A percentile compares a stretch with the other conserved stretches of the same genome.
Conservation (phyloP, 1,140 invertebrate genomes). For the Cydia splendana region DNA sequence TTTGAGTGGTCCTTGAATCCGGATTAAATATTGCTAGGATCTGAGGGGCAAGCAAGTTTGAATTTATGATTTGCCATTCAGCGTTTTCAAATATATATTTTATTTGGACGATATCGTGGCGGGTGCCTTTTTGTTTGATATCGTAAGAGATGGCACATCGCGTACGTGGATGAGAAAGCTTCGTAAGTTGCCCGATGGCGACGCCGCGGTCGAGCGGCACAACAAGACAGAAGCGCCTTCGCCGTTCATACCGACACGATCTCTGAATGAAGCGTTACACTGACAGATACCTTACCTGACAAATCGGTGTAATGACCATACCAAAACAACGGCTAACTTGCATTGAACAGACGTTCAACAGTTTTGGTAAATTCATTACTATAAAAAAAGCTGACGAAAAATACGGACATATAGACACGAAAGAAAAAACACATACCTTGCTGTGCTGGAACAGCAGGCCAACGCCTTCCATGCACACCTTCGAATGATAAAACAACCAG, state of each 20-base stretch:
- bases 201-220: constrained; percentile 2
- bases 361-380: constrained; percentile 61
- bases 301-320: constrained; percentile 50
- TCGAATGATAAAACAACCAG: constrained; percentile 36
- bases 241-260: constrained; percentile 50
- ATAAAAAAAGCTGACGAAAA: constrained; percentile 65
- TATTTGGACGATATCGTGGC: constrained; percentile 4
- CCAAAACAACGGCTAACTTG: constrained; percentile 48
- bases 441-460: constrained; percentile 98
- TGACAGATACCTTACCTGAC: constrained; percentile 69
- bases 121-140: constrained; percentile 6
- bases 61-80: constrained; percentile 31
- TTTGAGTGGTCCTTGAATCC: constrained; percentile 88
- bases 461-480: constrained; percentile 99
- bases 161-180: constrained; percentile 14
- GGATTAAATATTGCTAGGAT: constrained; percentile 46
- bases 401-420: constrained; percentile 40
- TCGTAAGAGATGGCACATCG: constrained; percentile 18
- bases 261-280: constrained; percentile 69
- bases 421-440: constrained; percentile 88
- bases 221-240: constrained; percentile 22
- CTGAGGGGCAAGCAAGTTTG: constrained; percentile 26
- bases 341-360: background rate
- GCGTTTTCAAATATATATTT: background rate
- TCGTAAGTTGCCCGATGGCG: constrained; percentile 17